phyloP scores from a whole-genome alignment of 2,113 vertebrate species.

The Marmota flaviventris region DNA sequence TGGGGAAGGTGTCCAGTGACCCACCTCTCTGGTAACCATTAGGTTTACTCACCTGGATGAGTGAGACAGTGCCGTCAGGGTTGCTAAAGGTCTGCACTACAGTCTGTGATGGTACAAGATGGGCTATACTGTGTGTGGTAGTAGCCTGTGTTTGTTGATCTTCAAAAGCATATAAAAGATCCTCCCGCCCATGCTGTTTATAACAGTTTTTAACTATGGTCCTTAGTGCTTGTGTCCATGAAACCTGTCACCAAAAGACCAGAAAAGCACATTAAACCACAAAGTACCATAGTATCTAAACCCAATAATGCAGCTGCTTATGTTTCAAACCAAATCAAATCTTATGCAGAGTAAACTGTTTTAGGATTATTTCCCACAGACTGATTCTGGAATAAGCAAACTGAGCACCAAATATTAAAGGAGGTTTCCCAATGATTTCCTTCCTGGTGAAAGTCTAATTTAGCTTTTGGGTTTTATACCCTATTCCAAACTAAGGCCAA shows the following conservation, averaged over 20 bases:
- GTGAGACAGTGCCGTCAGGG: slow-evolving; percentile 98
- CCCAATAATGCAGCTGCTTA: not conserved
- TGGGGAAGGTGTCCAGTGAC: not conserved
- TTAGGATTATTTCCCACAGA: not conserved
- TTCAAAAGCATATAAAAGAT: slow-evolving; percentile 98
- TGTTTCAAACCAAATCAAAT: slow-evolving; percentile 38
- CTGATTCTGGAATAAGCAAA: not conserved
- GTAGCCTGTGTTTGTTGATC: slow-evolving; percentile 94
- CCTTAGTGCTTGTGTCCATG: slow-evolving; percentile 97
- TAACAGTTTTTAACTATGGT: slow-evolving; percentile 99
- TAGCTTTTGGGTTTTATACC: not conserved
- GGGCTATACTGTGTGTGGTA: slow-evolving; percentile 95
- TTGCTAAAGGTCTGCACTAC: slow-evolving; percentile 99
- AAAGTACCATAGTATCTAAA: slow-evolving; percentile 29
- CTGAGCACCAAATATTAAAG: not conserved
- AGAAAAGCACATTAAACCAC: not conserved
- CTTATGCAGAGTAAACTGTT: not conserved
- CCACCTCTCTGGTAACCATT: fast-evolving
- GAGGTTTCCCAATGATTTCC: not conserved
- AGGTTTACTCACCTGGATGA: slow-evolving; percentile 94
- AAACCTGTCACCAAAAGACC: slow-evolving; percentile 89
- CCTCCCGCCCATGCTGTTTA: slow-evolving; percentile 98
- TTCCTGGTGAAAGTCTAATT: not conserved
- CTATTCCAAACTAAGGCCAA: not conserved
- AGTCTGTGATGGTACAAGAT: slow-evolving; percentile 97